Evolutionary conservation across 2,888 invertebrate genomes (phyloP).

Genomic region (Byasa hedistus): DNA sequence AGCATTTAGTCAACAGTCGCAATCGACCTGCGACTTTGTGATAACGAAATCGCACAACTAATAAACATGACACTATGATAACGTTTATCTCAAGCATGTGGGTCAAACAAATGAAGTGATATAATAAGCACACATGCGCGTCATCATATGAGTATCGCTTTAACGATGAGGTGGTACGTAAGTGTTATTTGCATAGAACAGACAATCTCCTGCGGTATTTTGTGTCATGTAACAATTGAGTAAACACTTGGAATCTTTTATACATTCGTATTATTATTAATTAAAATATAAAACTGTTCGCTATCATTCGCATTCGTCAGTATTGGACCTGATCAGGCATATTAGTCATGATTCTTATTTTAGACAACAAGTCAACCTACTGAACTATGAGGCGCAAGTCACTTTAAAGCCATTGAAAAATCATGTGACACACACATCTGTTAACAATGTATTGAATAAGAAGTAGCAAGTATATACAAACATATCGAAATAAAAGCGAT

Average conservation of each 20-base stretch:
- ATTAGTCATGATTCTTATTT: no score
- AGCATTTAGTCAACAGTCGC: conserved; percentile 37
- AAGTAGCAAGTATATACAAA: no score
- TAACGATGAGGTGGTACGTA: background rate
- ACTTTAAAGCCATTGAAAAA: no score
- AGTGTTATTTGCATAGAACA: conserved; percentile 4
- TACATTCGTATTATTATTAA: no score
- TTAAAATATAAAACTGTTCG: no score
- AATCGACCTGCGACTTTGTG: conserved; percentile 46
- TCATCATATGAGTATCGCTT: conserved; percentile 15
- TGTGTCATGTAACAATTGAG: background rate
- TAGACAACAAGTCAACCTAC: no score
- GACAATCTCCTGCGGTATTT: background rate
- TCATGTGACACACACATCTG: no score
- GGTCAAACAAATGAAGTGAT: conserved; percentile 63
- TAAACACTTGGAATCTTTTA: no score
- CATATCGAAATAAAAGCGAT: background rate
- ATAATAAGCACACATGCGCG: conserved; percentile 34
- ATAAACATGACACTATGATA: conserved; percentile 63
- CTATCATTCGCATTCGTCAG: no score
- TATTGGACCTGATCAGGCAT: no score
- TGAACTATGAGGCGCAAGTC: no score
- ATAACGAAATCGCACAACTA: conserved; percentile 66
- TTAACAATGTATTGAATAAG: no score
- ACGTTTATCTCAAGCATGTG: conserved; percentile 62